Evolutionary conservation across 2,888 invertebrate species (phyloP).

Genomic region (Sminthurides aquaticus): DNA sequence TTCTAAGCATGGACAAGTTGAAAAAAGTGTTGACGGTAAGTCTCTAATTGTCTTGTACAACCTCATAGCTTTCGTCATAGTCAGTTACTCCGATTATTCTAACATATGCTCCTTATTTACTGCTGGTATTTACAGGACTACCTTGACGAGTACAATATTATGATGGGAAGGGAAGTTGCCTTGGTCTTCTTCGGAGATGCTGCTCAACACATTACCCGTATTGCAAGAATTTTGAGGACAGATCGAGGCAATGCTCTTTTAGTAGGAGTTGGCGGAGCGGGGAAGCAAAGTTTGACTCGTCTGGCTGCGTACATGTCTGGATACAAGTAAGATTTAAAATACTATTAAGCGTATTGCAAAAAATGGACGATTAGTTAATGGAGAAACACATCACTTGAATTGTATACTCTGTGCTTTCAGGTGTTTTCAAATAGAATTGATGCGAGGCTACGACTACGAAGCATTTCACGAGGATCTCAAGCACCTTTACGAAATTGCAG

Average conservation of each 20-base stretch:
- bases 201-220: slow-evolving; percentile 75
- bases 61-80: neutral
- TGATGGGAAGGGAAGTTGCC: slow-evolving; percentile 69
- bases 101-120: neutral
- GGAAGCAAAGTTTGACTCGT: slow-evolving; percentile 77
- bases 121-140: slow-evolving; percentile 65
- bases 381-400: neutral
- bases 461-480: slow-evolving; percentile 81
- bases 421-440: slow-evolving; percentile 80
- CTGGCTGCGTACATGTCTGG: slow-evolving; percentile 77
- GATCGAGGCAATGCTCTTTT: slow-evolving; percentile 82
- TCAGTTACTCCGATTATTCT: neutral
- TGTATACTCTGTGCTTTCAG: slow-evolving; percentile 48
- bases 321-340: slow-evolving; percentile 61
- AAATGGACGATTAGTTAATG: neutral
- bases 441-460: slow-evolving; percentile 70
- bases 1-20: slow-evolving; percentile 64
- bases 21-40: slow-evolving; percentile 61
- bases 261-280: slow-evolving; percentile 80
- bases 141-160: slow-evolving; percentile 73
- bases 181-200: slow-evolving; percentile 83
- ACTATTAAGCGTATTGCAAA: no score
- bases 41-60: no score
- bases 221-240: slow-evolving; percentile 73
- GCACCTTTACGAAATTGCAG: slow-evolving; percentile 69